phyloP scores from a whole-genome alignment of 2,888 invertebrate genomes.

The Noctua comes region DNA sequence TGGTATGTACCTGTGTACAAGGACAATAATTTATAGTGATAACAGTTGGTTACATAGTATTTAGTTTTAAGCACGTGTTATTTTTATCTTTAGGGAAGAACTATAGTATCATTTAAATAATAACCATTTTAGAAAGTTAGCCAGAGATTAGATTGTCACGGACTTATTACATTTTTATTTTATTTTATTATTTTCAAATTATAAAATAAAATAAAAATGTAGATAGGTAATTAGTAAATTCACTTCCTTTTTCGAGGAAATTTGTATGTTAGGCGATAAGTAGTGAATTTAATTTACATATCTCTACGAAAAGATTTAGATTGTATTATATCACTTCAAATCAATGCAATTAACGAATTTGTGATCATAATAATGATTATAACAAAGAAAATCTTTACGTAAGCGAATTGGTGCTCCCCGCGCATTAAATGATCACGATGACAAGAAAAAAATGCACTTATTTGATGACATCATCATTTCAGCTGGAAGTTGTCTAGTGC shows the following conservation, averaged over 20 bases:
- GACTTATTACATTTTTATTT: not conserved
- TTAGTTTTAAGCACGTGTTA: no score
- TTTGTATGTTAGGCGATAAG: not conserved
- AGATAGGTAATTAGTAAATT: not conserved
- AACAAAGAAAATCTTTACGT: not conserved
- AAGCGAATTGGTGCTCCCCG: slow-evolving; percentile 11
- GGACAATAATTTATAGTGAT: no score
- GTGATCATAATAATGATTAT: slow-evolving; percentile 15
- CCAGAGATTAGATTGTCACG: not conserved
- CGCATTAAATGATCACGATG: no score
- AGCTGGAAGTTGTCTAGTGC: not conserved
- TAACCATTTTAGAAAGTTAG: no score
- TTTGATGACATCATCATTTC: not conserved
- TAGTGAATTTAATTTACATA: slow-evolving; percentile 14
- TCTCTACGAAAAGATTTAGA: slow-evolving; percentile 24
- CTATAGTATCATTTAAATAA: no score
- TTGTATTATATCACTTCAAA: slow-evolving; percentile 3
- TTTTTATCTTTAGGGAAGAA: no score
- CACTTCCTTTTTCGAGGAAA: slow-evolving; percentile 5
- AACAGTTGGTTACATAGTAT: no score
- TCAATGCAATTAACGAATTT: slow-evolving; percentile 9
- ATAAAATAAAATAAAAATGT: not conserved
- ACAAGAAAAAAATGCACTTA: not conserved
- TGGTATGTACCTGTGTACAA: no score
- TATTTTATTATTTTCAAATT: not conserved